Base-by-base conservation (phyloP, 2,797 vertebrate species). In the Phoebastria nigripes region DNA sequence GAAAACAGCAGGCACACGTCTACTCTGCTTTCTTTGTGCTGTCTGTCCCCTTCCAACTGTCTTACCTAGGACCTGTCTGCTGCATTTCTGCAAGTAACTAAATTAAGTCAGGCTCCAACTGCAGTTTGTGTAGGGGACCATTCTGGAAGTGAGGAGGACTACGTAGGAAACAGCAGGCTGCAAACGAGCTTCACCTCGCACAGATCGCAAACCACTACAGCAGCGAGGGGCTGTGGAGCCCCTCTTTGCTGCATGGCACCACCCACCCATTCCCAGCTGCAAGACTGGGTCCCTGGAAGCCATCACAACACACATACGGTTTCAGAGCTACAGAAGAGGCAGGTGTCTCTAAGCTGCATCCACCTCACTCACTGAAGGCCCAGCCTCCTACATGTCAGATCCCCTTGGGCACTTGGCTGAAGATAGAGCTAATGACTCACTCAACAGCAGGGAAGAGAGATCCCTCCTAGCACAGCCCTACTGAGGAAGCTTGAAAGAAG, bases 271-370 rank as follows among this genome's bases (percentile, higher is more conserved):
- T 25, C 22, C 25, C 72, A 63, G 42, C n/a, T 58, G 31, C 28
- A 61, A 56, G 28, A 52, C 24, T 2, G 25, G 8, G 21, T 52
- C 41, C 51, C 28, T 28, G 73, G 33, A 79, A 91, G 39, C 62
- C 20, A 44, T 26, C 9, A 29, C 39, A 71, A 62, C 33, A 58
- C 44, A 59, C 5, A 9, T 0, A 31, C 0, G 1, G 25, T 17
- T 80, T 71, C 62, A 51, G 77, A 79, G 54, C 26, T 20, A 10
- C 1, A 47, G n/a, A 87, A 58, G 46, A 72, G 33, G 62, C 52
- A 71, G 17, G 25, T 42, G 49, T 63, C 39, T 59, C 76, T 35
- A 3, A 3, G 11, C 25, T 41, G 24, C 37, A 83, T n/a, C 52
- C 51, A 44, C 42, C 28, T 41, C 25, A 6, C 28, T 8, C 52